A percentile compares a stretch with the other conserved stretches of the same genome.
Evolutionary conservation across 2,888 invertebrate genomes (phyloP).

Genomic region (Hemicrepidius hirtus): DNA sequence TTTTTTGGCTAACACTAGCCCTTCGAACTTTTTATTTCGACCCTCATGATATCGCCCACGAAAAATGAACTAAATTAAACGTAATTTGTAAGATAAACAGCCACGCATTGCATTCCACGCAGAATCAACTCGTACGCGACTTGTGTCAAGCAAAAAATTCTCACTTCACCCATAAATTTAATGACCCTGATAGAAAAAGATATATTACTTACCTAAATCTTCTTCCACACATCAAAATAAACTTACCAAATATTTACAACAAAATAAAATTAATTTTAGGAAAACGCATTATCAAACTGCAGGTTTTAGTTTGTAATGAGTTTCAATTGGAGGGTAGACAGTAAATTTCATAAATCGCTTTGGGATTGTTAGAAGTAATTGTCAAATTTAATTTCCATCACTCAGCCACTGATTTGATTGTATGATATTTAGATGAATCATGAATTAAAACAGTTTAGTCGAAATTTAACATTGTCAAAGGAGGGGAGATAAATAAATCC

Average conservation of each 20-base stretch:
- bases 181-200: constrained; percentile 33
- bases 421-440: not conserved
- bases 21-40: constrained; percentile 23
- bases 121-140: constrained; percentile 28
- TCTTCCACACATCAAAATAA: not conserved
- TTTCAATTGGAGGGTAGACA: not conserved
- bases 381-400: not conserved
- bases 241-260: too few species aligned
- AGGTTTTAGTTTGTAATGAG: not conserved
- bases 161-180: constrained; percentile 36
- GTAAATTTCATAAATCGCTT: not conserved
- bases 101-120: constrained; percentile 35
- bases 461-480: too few species aligned
- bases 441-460: too few species aligned
- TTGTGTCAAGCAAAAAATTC: constrained; percentile 32
- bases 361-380: constrained; percentile 7
- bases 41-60: constrained; percentile 20
- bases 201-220: constrained; percentile 32
- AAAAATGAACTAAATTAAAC: constrained; percentile 38
- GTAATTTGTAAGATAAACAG: constrained; percentile 37
- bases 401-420: not conserved
- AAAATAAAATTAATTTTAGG: not conserved
- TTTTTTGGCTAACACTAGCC: constrained; percentile 49
- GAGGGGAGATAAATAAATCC: too few species aligned
- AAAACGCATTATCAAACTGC: not conserved